phyloP scores from a whole-genome alignment of 2,888 invertebrate genomes.

The Mechanitis messenoides region DNA sequence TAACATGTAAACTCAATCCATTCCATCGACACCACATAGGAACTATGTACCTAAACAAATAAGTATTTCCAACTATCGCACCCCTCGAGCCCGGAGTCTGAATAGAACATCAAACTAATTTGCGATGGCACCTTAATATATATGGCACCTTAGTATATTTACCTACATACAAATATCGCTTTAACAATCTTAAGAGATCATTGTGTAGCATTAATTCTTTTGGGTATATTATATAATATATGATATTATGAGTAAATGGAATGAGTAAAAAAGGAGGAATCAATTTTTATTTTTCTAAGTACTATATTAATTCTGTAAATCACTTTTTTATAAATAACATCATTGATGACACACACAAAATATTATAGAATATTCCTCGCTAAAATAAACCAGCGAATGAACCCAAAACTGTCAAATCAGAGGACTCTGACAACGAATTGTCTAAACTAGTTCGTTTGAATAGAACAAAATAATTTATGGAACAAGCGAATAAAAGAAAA shows the following conservation, averaged over 20 bases:
- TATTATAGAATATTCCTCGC: slow-evolving; percentile 3
- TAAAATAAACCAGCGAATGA: slow-evolving; percentile 2
- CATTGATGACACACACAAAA: too few relatives aligned
- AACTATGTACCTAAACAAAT: slow-evolving; percentile 11
- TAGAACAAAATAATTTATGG: neutral
- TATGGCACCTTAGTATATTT: slow-evolving; percentile 1
- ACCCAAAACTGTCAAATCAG: neutral
- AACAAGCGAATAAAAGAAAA: neutral
- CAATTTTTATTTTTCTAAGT: too few relatives aligned
- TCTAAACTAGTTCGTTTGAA: neutral
- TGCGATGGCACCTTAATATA: slow-evolving; percentile 9
- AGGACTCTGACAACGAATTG: slow-evolving; percentile 1
- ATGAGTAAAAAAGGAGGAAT: too few relatives aligned
- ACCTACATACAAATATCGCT: slow-evolving; percentile 11
- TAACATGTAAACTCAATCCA: slow-evolving; percentile 8
- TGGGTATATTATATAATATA: too few relatives aligned
- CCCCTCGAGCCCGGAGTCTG: slow-evolving; percentile 13
- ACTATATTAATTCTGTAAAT: too few relatives aligned
- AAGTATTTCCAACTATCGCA: slow-evolving; percentile 18
- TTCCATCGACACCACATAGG: slow-evolving; percentile 9
- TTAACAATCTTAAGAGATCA: slow-evolving; percentile 8
- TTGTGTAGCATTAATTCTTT: too few relatives aligned
- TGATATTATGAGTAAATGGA: too few relatives aligned
- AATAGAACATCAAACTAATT: slow-evolving; percentile 18
- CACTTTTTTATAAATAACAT: too few relatives aligned